Evolutionary conservation across 2,888 invertebrate species (phyloP), one percentile per base, ranked within the genome.

Genomic region (Xylocampa areola): DNA sequence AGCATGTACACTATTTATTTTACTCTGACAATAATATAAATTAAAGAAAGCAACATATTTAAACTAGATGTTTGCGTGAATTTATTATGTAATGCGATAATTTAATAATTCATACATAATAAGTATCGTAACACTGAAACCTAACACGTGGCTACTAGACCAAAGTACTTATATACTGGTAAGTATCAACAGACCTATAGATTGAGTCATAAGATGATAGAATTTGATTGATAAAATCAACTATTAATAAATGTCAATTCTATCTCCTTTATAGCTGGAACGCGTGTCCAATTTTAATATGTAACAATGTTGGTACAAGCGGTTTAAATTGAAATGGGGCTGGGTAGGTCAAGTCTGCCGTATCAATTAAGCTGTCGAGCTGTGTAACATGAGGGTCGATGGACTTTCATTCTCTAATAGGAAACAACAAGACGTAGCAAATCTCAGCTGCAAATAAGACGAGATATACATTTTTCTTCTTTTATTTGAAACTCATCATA

Each of bases 211-310:
- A 32, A 32, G 41, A n/a, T 17, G 36, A 58, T 37, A 51, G 33
- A 40, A 52, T 49, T 45, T 33, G 11, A 50, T 49, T 50, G 35
- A 30, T 32, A 44, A 37, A 41, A 54, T 25, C 13, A 58, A 16
- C 41, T 35, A 25, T 47, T 52, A 69, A 68, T 68, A 55, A 66
- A 45, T 30, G 47, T 40, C 70, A 59, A 65, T 69, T 63, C 45
- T 30, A 33, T 50, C 43, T 37, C 16, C 47, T 35, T 8, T 33
- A 8, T 8, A 29, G 19, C 13, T 50, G 64, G 45, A 65, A 66
- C 40, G 50, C 35, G 36, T 32, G 23, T 49, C 16, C 41, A 39
- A 47, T 67, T 47, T 23, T 37, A 27, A 30, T 45, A 33, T 45
- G 16, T n/a, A n/a, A n/a, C 13, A 45, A 33, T 67, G 51, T 61